A percentile compares a stretch with the other conserved stretches of the same genome.
These are phyloP conservation scores for Cynocephalus volans DNA, from an alignment of 2,113 vertebrate genomes.

Conservation along the genomic window DNA sequence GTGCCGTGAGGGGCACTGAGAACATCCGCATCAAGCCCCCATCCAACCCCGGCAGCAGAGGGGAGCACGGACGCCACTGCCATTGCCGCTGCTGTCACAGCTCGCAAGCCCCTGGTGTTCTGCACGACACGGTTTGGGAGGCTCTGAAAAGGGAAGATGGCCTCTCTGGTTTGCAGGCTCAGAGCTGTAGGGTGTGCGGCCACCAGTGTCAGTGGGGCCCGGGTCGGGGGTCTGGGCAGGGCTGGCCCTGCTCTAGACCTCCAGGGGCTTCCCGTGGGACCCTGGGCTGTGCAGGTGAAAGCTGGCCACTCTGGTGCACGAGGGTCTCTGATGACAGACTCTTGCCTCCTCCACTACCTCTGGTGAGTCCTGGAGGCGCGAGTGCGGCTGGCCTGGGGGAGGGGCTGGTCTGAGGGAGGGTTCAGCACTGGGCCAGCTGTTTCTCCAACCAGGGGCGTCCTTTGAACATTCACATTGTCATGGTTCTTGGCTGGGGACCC, in stretches of 20 bases:
- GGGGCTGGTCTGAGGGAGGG: not conserved
- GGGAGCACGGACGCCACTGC: rapidly evolving
- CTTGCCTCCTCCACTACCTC: not conserved
- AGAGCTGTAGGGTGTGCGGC: rapidly evolving
- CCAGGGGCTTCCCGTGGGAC: no score
- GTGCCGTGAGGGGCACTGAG: rapidly evolving
- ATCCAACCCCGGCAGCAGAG: no score
- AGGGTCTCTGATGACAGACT: not conserved
- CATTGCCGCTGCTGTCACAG: rapidly evolving
- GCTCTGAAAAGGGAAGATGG: not conserved
- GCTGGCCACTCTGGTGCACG: no score
- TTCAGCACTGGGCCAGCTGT: not conserved
- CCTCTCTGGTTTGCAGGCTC: rapidly evolving
- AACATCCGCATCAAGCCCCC: rapidly evolving
- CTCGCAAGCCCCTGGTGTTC: not conserved
- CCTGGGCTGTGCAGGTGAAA: no score
- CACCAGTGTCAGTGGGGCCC: no score
- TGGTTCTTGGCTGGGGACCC: not conserved
- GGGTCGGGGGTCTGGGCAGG: no score
- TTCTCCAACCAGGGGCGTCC: not conserved
- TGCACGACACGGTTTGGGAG: not conserved
- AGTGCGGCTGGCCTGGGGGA: not conserved
- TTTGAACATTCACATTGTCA: rapidly evolving
- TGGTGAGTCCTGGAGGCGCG: no score
- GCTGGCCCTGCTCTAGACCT: no score